These are phyloP conservation scores for Bradypodion ventrale DNA, from an alignment of 2,797 vertebrate genomes.

Conservation along the genomic window DNA sequence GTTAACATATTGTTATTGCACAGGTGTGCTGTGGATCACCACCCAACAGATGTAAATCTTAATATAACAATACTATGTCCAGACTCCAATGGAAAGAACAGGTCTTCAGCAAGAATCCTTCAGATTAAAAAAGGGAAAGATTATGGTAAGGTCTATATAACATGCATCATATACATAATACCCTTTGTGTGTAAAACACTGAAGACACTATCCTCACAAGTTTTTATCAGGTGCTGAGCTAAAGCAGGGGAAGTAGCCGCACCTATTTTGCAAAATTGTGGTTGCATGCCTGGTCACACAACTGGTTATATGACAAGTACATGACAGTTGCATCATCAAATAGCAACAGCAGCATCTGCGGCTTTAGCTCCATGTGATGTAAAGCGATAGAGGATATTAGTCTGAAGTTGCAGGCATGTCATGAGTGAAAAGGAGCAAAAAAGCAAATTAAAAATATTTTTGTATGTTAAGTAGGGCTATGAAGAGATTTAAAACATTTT, in stretches of 20 bases:
- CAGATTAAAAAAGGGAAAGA: conserved; percentile 95
- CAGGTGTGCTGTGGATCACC: conserved; percentile 94
- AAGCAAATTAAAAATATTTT: neutral
- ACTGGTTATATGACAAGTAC: too few relatives aligned
- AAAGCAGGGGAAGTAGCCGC: too few relatives aligned
- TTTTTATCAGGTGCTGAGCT: too few relatives aligned
- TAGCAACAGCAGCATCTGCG: too few relatives aligned
- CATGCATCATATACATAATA: conserved; percentile 25
- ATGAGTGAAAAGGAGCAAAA: neutral
- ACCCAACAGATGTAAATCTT: conserved; percentile 84
- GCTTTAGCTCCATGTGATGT: neutral
- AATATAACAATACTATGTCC: conserved; percentile 95
- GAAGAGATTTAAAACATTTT: neutral
- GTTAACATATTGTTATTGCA: conserved; percentile 39
- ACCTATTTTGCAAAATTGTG: too few relatives aligned
- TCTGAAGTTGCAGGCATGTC: neutral
- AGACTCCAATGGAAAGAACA: conserved; percentile 91
- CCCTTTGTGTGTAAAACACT: conserved; percentile 32
- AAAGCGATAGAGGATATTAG: neutral
- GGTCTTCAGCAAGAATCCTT: conserved; percentile 91
- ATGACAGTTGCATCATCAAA: neutral
- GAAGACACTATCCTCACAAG: neutral
- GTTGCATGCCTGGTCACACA: too few relatives aligned
- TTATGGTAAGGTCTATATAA: conserved; percentile 86
- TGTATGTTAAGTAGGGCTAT: neutral